phyloP scores from a whole-genome alignment of 2,797 vertebrate species.

The Pygocentrus nattereri region DNA sequence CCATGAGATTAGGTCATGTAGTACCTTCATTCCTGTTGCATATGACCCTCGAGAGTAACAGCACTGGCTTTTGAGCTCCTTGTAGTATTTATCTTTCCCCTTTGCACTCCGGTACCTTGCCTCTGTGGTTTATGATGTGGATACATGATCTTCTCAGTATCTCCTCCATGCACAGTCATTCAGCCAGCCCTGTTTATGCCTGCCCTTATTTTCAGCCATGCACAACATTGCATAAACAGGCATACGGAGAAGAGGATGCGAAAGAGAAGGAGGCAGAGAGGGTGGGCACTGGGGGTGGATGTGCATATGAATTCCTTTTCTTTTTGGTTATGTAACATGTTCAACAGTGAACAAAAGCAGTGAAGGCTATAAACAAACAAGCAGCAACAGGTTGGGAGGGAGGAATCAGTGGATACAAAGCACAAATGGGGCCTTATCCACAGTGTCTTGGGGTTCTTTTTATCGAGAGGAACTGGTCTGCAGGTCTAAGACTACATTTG shows the following conservation, averaged over 20 bases:
- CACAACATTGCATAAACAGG: constrained; percentile 34
- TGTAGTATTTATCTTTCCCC: neutral
- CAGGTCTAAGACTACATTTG: neutral
- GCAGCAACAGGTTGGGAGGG: constrained; percentile 62
- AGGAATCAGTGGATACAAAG: neutral
- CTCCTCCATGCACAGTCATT: neutral
- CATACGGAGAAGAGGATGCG: neutral
- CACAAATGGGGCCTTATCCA: neutral
- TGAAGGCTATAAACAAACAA: constrained; percentile 65
- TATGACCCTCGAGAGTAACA: neutral
- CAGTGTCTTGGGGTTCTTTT: neutral
- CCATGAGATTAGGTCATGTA: neutral
- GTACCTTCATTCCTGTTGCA: too few relatives aligned
- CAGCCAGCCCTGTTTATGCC: neutral
- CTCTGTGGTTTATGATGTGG: neutral
- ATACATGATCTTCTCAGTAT: neutral
- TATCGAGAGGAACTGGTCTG: neutral
- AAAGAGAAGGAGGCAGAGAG: neutral
- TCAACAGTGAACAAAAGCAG: constrained; percentile 67
- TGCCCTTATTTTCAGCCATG: constrained; percentile 29
- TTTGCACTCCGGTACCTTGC: neutral
- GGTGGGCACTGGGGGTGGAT: neutral
- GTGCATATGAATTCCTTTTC: constrained; percentile 14
- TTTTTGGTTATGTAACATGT: constrained; percentile 65
- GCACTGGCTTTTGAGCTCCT: neutral